Conservation (phyloP, 2,888 invertebrate species). For the Azorinus chamasolen region DNA sequence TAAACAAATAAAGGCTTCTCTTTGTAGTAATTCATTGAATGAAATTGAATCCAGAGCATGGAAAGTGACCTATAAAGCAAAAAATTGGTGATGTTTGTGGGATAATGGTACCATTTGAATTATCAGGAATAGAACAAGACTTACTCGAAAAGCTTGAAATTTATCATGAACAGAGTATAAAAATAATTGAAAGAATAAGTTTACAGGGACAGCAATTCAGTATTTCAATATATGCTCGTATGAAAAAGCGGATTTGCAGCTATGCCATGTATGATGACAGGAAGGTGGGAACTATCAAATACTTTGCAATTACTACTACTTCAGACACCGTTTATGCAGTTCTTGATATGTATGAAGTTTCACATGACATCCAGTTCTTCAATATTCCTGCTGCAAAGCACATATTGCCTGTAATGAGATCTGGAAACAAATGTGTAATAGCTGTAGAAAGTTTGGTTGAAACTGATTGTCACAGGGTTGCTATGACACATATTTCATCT, state of each 20-base stretch:
- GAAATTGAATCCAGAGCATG: slow-evolving; percentile 21
- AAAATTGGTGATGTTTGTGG: slow-evolving; percentile 45
- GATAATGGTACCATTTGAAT: slow-evolving; percentile 37
- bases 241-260: slow-evolving; percentile 36
- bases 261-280: slow-evolving; percentile 20
- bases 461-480: too few species aligned
- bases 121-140: slow-evolving; percentile 16
- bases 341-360: slow-evolving; percentile 20
- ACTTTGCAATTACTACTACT: slow-evolving; percentile 24
- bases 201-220: slow-evolving; percentile 4
- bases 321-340: slow-evolving; percentile 31
- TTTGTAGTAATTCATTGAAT: slow-evolving; percentile 34
- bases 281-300: slow-evolving; percentile 24
- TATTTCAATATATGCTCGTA: slow-evolving; percentile 22
- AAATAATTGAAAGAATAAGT: slow-evolving; percentile 9
- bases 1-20: slow-evolving; percentile 29
- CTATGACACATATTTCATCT: too few species aligned
- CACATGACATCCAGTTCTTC: slow-evolving; percentile 2
- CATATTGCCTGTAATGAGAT: slow-evolving; percentile 15
- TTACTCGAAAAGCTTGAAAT: slow-evolving; percentile 15
- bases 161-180: not conserved
- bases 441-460: slow-evolving; percentile 18
- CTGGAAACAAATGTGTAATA: slow-evolving; percentile 8
- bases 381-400: slow-evolving; percentile 26
- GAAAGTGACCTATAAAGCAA: slow-evolving; percentile 44